Evolutionary conservation across 2,888 invertebrate species (phyloP), one percentile per base, ranked within the genome.

Genomic region (Tortrix viridana): DNA sequence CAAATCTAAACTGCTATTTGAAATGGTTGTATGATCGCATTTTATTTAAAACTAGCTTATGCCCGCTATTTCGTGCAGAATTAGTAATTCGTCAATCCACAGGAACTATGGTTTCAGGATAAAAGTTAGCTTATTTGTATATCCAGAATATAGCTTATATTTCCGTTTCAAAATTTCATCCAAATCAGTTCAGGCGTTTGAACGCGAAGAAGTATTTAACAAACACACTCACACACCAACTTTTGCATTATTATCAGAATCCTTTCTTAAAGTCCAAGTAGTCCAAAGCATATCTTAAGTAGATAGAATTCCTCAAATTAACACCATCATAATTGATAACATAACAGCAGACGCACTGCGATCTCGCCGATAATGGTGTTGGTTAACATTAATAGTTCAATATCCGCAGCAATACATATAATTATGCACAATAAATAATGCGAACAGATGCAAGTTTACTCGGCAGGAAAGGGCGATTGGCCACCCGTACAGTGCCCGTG

Each of bases 401-500:
- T 57, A 47, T 48, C 26, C 50, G n/a, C 38, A 52, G 52, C 26
- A 37, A 53, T 55, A n/a, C n/a, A n/a, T n/a, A 55, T 60, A 60
- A 60, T 59, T 59, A 59, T 49, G 71, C 69, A 74, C 74, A 71
- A 74, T 76, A 73, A 76, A 70, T 75, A 74, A 72, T 67, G 66
- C 68, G 71, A 66, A 71, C 69, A 69, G 69, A 69, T 71, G 71
- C 71, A 69, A 49, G 60, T 60, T 60, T 60, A 74, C 71, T 72
- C 46, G 58, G 46, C 49, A 71, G 73, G 76, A 74, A 81, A 76
- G 75, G 74, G 76, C 79, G 80, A 76, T 74, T 79, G 83, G 72
- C 86, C 85, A 86, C 84, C 85, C 84, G 79, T 78, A 71, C 69
- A 69, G 65, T 65, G 70, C 71, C 74, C 65, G 66, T 65, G 67